Evolutionary conservation across 2,888 invertebrate species (phyloP).

Genomic region (Noctua janthe): DNA sequence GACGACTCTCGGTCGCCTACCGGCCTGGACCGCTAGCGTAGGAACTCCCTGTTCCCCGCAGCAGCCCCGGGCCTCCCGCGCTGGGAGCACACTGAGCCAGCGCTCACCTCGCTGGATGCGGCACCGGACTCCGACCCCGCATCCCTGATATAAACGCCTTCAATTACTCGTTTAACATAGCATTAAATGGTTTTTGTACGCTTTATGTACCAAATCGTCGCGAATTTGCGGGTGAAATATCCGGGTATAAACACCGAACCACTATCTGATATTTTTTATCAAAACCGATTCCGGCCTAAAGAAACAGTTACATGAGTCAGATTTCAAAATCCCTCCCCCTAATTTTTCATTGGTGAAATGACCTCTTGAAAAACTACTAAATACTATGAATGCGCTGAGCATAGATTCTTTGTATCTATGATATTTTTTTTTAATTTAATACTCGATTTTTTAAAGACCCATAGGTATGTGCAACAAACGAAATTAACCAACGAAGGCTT

Average conservation of each 20-base stretch:
- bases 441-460: background rate
- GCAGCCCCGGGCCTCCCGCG: too few relatives aligned
- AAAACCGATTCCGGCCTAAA: background rate
- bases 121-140: too few relatives aligned
- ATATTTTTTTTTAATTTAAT: background rate
- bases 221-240: conserved; percentile 1
- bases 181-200: conserved; percentile 48
- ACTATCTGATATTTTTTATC: background rate
- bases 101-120: too few relatives aligned
- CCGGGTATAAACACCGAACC: background rate
- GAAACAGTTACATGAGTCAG: background rate
- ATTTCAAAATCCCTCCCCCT: background rate
- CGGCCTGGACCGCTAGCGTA: too few relatives aligned
- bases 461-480: background rate
- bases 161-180: conserved; percentile 47
- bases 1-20: too few relatives aligned
- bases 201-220: conserved; percentile 29
- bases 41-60: too few relatives aligned
- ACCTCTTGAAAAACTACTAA: background rate
- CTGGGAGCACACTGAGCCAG: too few relatives aligned
- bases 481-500: background rate
- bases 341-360: background rate
- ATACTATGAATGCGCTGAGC: background rate
- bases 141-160: conserved; percentile 35
- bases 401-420: background rate